Conservation (phyloP, 2,113 vertebrate species). For the Alethe diademata region DNA sequence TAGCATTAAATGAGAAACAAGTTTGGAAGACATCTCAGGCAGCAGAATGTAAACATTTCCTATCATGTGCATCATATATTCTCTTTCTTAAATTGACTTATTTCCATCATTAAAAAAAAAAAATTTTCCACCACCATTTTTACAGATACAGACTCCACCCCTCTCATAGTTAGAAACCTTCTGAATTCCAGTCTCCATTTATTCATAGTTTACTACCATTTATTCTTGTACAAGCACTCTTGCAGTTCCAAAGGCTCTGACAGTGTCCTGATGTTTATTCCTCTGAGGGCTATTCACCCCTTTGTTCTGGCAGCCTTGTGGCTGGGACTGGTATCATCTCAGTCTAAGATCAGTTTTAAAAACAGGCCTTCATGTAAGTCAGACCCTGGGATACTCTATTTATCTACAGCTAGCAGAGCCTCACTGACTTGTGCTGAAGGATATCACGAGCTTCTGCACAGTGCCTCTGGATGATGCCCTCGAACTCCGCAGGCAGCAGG, state of each 20-base stretch:
- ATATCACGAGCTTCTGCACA: slow-evolving; percentile 74
- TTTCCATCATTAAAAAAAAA: background rate
- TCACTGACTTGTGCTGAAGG: slow-evolving; percentile 80
- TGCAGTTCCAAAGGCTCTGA: background rate
- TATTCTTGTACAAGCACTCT: background rate
- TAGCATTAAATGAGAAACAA: background rate
- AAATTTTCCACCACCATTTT: background rate
- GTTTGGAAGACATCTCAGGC: background rate
- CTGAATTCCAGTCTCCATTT: background rate
- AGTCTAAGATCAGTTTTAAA: background rate
- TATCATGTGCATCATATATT: background rate
- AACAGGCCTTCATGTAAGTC: background rate
- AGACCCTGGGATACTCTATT: background rate
- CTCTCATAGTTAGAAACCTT: background rate
- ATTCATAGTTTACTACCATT: background rate
- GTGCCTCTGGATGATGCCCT: slow-evolving; percentile 73
- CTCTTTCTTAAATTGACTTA: background rate
- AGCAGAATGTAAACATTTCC: background rate
- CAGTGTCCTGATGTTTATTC: background rate
- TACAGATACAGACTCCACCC: background rate
- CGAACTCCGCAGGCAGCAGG: slow-evolving; percentile 76
- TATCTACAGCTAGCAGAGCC: background rate
- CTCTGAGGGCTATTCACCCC: background rate
- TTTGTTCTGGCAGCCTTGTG: background rate
- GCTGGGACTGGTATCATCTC: background rate